phyloP scores from a whole-genome alignment of 1,140 invertebrate genomes.

The Papilio polyxenes region DNA sequence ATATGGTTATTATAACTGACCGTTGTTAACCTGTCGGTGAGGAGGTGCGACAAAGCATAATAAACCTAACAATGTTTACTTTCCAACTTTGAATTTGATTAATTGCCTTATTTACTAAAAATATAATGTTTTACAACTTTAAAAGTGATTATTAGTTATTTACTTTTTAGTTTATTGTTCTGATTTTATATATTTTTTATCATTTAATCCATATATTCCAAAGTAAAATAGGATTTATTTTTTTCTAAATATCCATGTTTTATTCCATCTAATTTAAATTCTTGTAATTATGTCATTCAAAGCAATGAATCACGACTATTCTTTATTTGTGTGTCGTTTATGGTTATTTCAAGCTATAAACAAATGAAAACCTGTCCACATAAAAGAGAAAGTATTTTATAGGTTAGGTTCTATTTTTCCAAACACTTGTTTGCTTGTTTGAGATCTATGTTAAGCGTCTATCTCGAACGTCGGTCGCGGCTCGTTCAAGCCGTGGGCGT shows the following conservation, averaged over 20 bases:
- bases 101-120: not conserved
- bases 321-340: not conserved
- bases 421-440: slow-evolving; percentile 16
- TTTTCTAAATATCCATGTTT: too few species aligned
- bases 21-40: slow-evolving; percentile 10
- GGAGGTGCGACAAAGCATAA: slow-evolving; percentile 22
- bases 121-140: too few species aligned
- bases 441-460: slow-evolving; percentile 7
- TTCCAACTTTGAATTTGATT: slow-evolving; percentile 11
- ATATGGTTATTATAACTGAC: slow-evolving; percentile 32
- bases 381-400: slow-evolving; percentile 18
- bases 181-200: too few species aligned
- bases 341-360: not conserved
- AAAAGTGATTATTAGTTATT: too few species aligned
- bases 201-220: too few species aligned
- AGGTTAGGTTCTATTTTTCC: slow-evolving; percentile 23
- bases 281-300: not conserved
- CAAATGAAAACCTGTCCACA: slow-evolving; percentile 8
- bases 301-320: not conserved
- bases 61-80: slow-evolving; percentile 24
- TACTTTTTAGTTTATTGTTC: too few species aligned
- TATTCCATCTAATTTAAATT: not conserved
- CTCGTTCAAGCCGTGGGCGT: not conserved
- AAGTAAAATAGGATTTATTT: too few species aligned
- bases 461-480: not conserved